A percentile compares a stretch with the other conserved stretches of the same genome.
These are phyloP conservation scores for Lithobates sylvaticus DNA, from an alignment of 2,797 vertebrate genomes.

Conservation along the genomic window DNA sequence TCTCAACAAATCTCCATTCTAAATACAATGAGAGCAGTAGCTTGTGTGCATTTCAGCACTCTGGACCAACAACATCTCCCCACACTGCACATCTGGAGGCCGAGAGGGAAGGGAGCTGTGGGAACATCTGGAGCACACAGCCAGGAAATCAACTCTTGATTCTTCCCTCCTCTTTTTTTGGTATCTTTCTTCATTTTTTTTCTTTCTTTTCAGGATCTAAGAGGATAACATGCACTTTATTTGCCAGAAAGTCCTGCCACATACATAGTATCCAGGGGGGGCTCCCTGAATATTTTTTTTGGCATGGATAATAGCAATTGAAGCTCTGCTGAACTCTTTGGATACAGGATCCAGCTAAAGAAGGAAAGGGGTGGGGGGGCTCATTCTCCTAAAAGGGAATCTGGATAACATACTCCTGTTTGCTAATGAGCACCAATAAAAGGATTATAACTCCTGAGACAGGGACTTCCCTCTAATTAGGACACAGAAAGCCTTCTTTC, in stretches of 20 bases:
- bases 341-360: slow-evolving; percentile 17
- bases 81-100: slow-evolving; percentile 54
- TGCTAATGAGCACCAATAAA: slow-evolving; percentile 59
- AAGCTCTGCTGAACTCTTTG: slow-evolving; percentile 49
- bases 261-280: not conserved
- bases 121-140: slow-evolving; percentile 35
- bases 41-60: slow-evolving; percentile 54
- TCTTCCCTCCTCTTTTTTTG: not conserved
- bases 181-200: not conserved
- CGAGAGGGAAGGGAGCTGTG: slow-evolving; percentile 8
- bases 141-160: slow-evolving; percentile 33
- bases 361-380: slow-evolving; percentile 21
- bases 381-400: slow-evolving; percentile 27
- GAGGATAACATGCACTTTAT: slow-evolving; percentile 52
- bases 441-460: slow-evolving; percentile 60
- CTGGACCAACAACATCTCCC: slow-evolving; percentile 44
- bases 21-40: slow-evolving; percentile 58
- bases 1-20: slow-evolving; percentile 56
- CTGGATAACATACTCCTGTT: slow-evolving; percentile 48
- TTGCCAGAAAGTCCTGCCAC: slow-evolving; percentile 29
- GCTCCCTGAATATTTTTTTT: not conserved
- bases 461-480: slow-evolving; percentile 60
- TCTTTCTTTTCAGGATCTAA: slow-evolving; percentile 37
- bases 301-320: slow-evolving; percentile 33
- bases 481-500: slow-evolving; percentile 35